Percentiles rank a stretch among this genome's conserved stretches.
phyloP scores from a whole-genome alignment of 1,140 invertebrate species.

The Cephus cinctus region DNA sequence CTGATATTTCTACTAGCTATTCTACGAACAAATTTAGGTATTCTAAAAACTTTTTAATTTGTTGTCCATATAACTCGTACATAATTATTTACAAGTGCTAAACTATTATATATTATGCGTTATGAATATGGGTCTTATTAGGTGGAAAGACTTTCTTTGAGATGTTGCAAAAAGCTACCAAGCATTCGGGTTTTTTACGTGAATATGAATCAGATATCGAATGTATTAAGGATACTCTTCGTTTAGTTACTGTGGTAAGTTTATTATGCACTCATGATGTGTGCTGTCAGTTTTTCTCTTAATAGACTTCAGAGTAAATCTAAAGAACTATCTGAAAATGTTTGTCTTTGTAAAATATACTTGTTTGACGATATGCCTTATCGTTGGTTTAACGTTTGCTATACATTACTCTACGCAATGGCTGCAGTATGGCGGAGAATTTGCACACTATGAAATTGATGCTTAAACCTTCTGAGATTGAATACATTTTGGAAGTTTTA shows the following conservation, averaged over 20 bases:
- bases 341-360: slow-evolving; percentile 17
- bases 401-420: slow-evolving; percentile 17
- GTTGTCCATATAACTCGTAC: too few relatives aligned
- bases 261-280: background rate
- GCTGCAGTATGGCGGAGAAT: slow-evolving; percentile 8
- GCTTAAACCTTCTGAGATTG: background rate
- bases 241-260: slow-evolving; percentile 36
- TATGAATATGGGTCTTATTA: background rate
- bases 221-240: slow-evolving; percentile 26
- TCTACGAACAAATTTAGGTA: too few relatives aligned
- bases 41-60: too few relatives aligned
- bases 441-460: slow-evolving; percentile 1
- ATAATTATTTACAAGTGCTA: too few relatives aligned
- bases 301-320: background rate
- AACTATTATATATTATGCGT: background rate
- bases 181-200: background rate
- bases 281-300: background rate
- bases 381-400: slow-evolving; percentile 10
- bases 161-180: background rate
- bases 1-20: too few relatives aligned
- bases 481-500: slow-evolving; percentile 5
- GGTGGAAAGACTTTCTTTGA: background rate
- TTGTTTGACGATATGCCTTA: slow-evolving; percentile 10
- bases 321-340: slow-evolving; percentile 3
- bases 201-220: background rate